Evolutionary conservation across 1,140 invertebrate genomes (phyloP), one percentile per base, ranked within the genome.

Genomic region (Uloborus diversus): DNA sequence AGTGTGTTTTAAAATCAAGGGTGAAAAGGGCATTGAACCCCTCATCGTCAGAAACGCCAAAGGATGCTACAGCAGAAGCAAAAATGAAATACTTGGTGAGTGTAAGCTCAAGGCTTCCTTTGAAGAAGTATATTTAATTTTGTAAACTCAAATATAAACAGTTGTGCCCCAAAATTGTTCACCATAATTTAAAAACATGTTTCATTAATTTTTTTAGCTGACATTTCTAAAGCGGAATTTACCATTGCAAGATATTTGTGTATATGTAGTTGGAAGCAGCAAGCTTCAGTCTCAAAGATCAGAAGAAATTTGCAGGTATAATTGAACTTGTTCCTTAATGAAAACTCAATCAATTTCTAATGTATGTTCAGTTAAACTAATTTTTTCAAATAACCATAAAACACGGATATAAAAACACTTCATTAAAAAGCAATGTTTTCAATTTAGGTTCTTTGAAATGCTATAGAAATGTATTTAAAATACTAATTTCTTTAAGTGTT

Each of bases 241-340:
- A 23, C 75, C 85, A 7, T 47, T 76, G 27, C 82, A 80, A 49
- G 83, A 84, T 28, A 56, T 81, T 2, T 85, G 85, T 83, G 83
- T 87, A 1, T 87, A 86, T 82, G 82, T 86, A n/a, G 59, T 84
- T 35, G 86, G 86, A 4, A 83, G 83, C 30, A 83, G 83, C 37
- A 81, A 81, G 28, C 23, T 82, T 17, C 53, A 61, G 42, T 53
- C 70, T 33, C 69, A 42, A 13, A 62, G 82, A 65, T 61, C 82
- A n/a, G 56, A 78, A 64, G 80, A 81, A 35, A 83, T 87, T 20
- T 86, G 85, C 82, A 83, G 80, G 85, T 86, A 82, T 71, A 81
- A 66, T 25, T n/a, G n/a, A n/a, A n/a, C n/a, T n/a, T 20, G n/a
- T 20, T 56, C 11, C 1, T 56, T 2, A 56, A 9, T 56, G 23